A percentile compares a stretch with the other conserved stretches of the same genome.
These are phyloP conservation scores for Schizaphis graminum DNA, from an alignment of 2,888 invertebrate genomes.

Conservation along the genomic window DNA sequence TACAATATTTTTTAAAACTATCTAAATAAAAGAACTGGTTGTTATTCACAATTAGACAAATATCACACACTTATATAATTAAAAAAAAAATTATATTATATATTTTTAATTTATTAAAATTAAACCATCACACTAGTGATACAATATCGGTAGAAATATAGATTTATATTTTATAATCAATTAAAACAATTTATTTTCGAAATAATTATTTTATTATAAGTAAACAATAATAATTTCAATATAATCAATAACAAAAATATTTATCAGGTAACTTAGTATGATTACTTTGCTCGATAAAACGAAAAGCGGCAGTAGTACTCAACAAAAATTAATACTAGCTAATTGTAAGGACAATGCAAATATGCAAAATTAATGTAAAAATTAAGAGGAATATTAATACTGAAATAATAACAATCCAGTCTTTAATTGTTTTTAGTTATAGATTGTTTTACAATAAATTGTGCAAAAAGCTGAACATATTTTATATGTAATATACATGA, in stretches of 20 bases:
- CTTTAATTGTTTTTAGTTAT: neutral
- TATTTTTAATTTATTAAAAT: neutral
- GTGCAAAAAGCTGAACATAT: slow-evolving; percentile 33
- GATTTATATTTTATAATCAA: slow-evolving; percentile 16
- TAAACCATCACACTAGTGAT: neutral
- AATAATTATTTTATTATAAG: slow-evolving; percentile 48
- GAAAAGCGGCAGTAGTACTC: neutral
- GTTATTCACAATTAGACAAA: neutral
- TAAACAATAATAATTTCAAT: slow-evolving; percentile 46
- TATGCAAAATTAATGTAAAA: neutral
- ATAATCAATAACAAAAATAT: slow-evolving; percentile 37
- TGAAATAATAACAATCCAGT: slow-evolving; percentile 33
- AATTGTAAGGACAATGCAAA: neutral
- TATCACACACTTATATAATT: neutral
- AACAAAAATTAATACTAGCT: slow-evolving; percentile 13
- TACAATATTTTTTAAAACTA: neutral
- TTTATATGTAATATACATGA: neutral
- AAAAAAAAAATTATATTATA: neutral
- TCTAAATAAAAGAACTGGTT: neutral
- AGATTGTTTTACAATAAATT: neutral
- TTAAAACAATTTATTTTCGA: neutral
- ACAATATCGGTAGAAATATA: neutral
- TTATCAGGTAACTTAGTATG: slow-evolving; percentile 48
- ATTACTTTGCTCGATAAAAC: slow-evolving; percentile 48
- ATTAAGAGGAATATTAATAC: slow-evolving; percentile 19